These are phyloP conservation scores for Morpho achilles DNA, from an alignment of 2,888 invertebrate genomes.

Conservation along the genomic window DNA sequence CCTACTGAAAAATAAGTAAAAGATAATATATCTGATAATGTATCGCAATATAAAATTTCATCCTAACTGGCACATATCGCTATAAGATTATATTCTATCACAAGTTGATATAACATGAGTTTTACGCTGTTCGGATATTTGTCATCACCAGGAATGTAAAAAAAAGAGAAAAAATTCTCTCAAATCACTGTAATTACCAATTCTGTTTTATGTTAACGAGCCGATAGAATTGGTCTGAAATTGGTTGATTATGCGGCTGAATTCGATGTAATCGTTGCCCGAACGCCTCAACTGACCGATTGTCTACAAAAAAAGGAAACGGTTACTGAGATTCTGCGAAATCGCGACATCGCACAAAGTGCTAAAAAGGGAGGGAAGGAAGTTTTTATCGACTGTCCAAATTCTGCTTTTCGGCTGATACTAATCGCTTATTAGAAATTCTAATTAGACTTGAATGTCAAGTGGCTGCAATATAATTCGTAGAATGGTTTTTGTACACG, in stretches of 20 bases:
- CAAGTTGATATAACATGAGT: background rate
- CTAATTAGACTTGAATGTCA: slow-evolving; percentile 4
- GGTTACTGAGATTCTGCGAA: slow-evolving; percentile 4
- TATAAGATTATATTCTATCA: background rate
- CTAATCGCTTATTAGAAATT: slow-evolving; percentile 2
- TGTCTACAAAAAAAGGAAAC: slow-evolving; percentile 4
- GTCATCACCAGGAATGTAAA: background rate
- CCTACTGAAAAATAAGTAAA: background rate
- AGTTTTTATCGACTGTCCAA: slow-evolving; percentile 2
- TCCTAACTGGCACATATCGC: background rate
- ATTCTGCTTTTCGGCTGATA: slow-evolving; percentile 5
- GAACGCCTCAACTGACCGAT: slow-evolving; percentile 4
- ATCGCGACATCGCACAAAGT: background rate
- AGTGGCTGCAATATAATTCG: too few relatives aligned
- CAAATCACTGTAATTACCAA: slow-evolving; percentile 16
- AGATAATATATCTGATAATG: background rate
- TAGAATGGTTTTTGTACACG: too few relatives aligned
- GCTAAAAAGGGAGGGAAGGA: background rate
- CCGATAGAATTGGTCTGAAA: slow-evolving; percentile 23
- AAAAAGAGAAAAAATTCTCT: background rate
- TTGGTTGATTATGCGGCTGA: slow-evolving; percentile 24
- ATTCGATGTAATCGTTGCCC: slow-evolving; percentile 1
- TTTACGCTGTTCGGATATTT: background rate
- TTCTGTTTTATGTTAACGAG: slow-evolving; percentile 25
- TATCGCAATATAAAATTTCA: background rate